Conservation (phyloP, 2,797 vertebrate genomes). For the Selene dorsalis region DNA sequence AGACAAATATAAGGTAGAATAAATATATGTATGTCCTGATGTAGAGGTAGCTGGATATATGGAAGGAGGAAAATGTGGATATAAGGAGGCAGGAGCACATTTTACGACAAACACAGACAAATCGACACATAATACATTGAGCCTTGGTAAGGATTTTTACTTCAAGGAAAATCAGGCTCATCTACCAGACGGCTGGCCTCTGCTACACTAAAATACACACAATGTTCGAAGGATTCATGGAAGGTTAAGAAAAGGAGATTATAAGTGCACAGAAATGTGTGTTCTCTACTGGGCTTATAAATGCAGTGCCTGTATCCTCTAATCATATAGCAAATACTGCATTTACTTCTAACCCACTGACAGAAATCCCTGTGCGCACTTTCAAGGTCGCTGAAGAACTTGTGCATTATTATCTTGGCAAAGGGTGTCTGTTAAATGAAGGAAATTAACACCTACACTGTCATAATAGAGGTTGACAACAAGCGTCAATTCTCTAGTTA, state of each 20-base stretch:
- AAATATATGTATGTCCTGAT: background rate
- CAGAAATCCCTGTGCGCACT: conserved; percentile 12
- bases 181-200: conserved; percentile 9
- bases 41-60: conserved; percentile 11
- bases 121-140: background rate
- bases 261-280: conserved; percentile 16
- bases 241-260: conserved; percentile 43
- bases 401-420: conserved; percentile 22
- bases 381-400: conserved; percentile 52
- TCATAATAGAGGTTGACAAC: conserved; percentile 60
- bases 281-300: conserved; percentile 15
- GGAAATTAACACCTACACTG: conserved; percentile 59
- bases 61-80: background rate
- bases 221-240: conserved; percentile 24
- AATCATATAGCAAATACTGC: conserved; percentile 18
- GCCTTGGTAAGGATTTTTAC: background rate
- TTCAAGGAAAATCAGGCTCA: conserved; percentile 10
- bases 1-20: background rate
- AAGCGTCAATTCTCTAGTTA: conserved; percentile 61
- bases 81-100: background rate
- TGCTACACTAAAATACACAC: conserved; percentile 16
- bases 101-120: background rate
- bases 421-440: conserved; percentile 46
- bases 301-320: conserved; percentile 17
- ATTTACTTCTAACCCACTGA: conserved; percentile 15